phyloP scores from a whole-genome alignment of 2,113 vertebrate species.

The Clarias magur region DNA sequence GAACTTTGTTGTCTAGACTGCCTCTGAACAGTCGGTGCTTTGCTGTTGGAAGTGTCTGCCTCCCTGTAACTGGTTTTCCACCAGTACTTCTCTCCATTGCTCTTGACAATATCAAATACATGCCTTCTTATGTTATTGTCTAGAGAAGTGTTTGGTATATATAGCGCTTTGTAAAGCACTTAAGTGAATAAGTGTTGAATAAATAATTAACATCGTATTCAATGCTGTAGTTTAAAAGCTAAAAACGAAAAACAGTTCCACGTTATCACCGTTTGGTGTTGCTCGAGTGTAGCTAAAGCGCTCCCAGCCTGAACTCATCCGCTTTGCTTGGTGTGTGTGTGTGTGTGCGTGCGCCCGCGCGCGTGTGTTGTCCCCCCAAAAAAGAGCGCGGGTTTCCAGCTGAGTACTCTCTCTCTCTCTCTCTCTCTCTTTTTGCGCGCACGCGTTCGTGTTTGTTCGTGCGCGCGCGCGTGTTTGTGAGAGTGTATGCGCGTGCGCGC shows the following conservation, averaged over 20 bases:
- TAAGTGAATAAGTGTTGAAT: neutral
- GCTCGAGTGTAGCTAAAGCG: slow-evolving; percentile 64
- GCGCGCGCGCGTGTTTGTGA: slow-evolving; percentile 9
- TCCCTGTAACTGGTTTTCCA: neutral
- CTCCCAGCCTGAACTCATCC: slow-evolving; percentile 35
- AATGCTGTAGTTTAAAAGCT: neutral
- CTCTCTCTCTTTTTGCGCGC: slow-evolving; percentile 69
- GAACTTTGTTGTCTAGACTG: neutral
- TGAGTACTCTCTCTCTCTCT: slow-evolving; percentile 76
- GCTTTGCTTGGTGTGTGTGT: neutral
- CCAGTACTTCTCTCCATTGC: neutral
- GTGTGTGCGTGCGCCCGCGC: slow-evolving; percentile 68
- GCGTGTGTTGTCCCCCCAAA: slow-evolving; percentile 75
- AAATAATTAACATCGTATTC: too few relatives aligned
- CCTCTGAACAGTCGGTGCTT: neutral
- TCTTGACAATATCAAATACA: neutral
- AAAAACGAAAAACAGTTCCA: neutral
- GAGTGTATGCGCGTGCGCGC: slow-evolving; percentile 57
- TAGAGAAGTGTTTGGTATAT: neutral
- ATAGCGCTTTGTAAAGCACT: neutral
- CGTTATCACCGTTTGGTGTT: slow-evolving; percentile 62
- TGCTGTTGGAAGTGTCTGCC: neutral
- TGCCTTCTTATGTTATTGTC: neutral
- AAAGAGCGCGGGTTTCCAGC: slow-evolving; percentile 80
- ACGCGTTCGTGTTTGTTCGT: slow-evolving; percentile 51